phyloP scores from a whole-genome alignment of 1,140 invertebrate species.

The Tetragonula clypearis region DNA sequence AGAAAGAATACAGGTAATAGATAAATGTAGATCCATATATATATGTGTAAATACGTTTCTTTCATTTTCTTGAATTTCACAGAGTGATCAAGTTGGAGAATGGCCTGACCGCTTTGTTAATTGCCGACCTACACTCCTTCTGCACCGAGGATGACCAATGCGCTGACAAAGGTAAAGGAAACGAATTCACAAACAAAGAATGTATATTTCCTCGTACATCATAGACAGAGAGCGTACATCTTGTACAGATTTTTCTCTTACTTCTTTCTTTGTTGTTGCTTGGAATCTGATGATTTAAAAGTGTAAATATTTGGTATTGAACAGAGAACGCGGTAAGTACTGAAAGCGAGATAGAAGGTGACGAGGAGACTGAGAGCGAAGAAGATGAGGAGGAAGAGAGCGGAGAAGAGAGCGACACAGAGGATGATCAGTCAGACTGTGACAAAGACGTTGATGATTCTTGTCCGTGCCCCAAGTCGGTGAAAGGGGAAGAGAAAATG shows the following conservation, averaged over 20 bases:
- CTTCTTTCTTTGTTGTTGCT: not conserved
- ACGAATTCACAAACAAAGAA: no score
- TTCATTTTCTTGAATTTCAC: not conserved
- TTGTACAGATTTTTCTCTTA: not conserved
- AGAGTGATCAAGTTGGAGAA: slow-evolving; percentile 86
- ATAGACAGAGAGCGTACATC: no score
- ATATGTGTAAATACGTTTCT: not conserved
- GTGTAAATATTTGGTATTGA: slow-evolving; percentile 1
- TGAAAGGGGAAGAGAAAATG: slow-evolving; percentile 77
- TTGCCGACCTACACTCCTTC: slow-evolving; percentile 82
- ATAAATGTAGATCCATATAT: not conserved
- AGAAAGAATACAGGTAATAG: slow-evolving; percentile 83
- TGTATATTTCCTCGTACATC: no score
- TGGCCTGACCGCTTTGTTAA: slow-evolving; percentile 86
- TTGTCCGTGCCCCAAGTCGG: slow-evolving; percentile 33
- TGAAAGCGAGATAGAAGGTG: slow-evolving; percentile 64
- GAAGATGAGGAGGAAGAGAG: slow-evolving; percentile 53
- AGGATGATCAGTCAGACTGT: slow-evolving; percentile 46
- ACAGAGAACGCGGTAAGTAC: slow-evolving; percentile 57
- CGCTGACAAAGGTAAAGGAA: slow-evolving; percentile 13
- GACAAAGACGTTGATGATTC: slow-evolving; percentile 60
- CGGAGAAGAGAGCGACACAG: slow-evolving; percentile 57
- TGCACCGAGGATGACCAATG: slow-evolving; percentile 46
- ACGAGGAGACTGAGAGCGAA: slow-evolving; percentile 60
- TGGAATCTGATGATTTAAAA: not conserved